Evolutionary conservation across 1,140 invertebrate genomes (phyloP), one percentile per base, ranked within the genome.

Genomic region (Uloborus diversus): DNA sequence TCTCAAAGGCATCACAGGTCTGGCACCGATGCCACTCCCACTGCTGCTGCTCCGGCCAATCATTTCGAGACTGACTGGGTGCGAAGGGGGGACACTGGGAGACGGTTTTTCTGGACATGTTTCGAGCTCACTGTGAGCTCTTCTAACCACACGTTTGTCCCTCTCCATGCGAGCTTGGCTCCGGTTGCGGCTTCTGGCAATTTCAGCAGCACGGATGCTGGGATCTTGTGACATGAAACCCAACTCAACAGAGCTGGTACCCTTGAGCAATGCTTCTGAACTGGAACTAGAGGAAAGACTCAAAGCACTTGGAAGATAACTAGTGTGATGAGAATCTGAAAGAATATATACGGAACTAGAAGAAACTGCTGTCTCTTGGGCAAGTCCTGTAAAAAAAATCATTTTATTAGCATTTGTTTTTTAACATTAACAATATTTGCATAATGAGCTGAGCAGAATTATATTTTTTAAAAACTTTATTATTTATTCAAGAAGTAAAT

Each of bases 51-150:
- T 81, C 17, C 82, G 28, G 32, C 81, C 81, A 73, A 85, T 85
- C 56, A 81, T 75, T 80, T 86, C 84, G 53, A 85, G 68, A 53
- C 85, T 85, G 28, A 85, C 84, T 28, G 84, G 84, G 82, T 86
- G 82, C 14, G 82, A 85, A 27, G 83, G 85, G 42, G 83, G 83
- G n/a, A 83, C 62, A 37, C 71, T 73, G n/a, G 81, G 81, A 53
- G 69, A 79, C n/a, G 76, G 73, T 42, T 81, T 80, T 30, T 78
- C 75, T 3, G 79, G 82, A 49, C 71, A 82, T 25, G 82, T 83
- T 62, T 84, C 83, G 14, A 84, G 33, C 30, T 84, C 83, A 79
- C 82, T 83, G n/a, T 80, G 79, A n/a, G 83, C 83, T 28, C 83
- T 56, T 17, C 83, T 47, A 11, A 83, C 82, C 25, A 73, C 47